Evolutionary conservation across 1,140 invertebrate genomes (phyloP).

Genomic region (Drosophila teissieri): DNA sequence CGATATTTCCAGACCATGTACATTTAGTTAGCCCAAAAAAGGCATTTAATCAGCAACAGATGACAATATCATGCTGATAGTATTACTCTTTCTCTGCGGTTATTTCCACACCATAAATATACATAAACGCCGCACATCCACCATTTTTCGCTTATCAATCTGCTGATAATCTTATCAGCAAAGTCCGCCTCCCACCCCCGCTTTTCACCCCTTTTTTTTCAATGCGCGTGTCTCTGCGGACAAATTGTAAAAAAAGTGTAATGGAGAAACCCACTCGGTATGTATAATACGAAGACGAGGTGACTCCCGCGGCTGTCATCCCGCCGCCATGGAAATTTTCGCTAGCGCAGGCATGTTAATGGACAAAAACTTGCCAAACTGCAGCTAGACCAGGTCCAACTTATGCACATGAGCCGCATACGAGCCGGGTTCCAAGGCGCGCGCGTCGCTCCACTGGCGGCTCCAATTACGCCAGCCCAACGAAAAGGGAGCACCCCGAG

Average conservation of each 20-base stretch:
- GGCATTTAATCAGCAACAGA: conserved; percentile 7
- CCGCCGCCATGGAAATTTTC: conserved; percentile 58
- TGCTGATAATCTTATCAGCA: conserved; percentile 33
- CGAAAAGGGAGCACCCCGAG: conserved; percentile 57
- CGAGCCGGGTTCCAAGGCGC: conserved; percentile 45
- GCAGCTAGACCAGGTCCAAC: conserved; percentile 26
- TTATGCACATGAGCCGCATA: conserved; percentile 35
- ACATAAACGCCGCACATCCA: background rate
- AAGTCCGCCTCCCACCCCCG: conserved; percentile 5
- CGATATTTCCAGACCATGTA: too few species aligned
- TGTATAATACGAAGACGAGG: conserved; percentile 32
- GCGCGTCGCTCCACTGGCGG: conserved; percentile 33
- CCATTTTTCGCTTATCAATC: conserved; percentile 41
- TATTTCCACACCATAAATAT: conserved; percentile 32
- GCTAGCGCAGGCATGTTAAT: conserved; percentile 61
- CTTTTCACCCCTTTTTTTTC: conserved; percentile 15
- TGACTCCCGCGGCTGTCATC: conserved; percentile 21
- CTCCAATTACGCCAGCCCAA: conserved; percentile 62
- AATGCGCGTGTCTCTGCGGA: conserved; percentile 26
- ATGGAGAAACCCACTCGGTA: conserved; percentile 38
- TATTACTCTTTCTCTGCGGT: background rate
- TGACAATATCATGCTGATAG: conserved; percentile 9
- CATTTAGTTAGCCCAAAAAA: background rate
- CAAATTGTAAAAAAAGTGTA: conserved; percentile 45
- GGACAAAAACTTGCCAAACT: conserved; percentile 45